Evolutionary conservation across 2,113 vertebrate genomes (phyloP).

Genomic region (Euleptes europaea): DNA sequence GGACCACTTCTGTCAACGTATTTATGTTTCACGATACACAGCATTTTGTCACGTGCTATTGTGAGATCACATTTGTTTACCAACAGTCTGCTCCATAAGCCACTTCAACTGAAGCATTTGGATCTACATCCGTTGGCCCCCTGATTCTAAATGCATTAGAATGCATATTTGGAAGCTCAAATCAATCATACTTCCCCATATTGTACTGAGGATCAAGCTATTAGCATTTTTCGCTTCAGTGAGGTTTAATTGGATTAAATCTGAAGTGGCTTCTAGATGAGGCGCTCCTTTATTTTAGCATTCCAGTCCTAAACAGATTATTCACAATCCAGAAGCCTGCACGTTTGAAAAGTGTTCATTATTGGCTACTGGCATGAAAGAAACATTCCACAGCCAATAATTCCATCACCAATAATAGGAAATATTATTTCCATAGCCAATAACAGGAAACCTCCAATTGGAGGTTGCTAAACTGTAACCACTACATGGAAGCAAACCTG

Average conservation of each 20-base stretch:
- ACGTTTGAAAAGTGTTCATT: background rate
- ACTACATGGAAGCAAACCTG: background rate
- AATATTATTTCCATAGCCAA: no score
- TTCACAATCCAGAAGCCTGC: background rate
- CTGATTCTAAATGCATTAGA: background rate
- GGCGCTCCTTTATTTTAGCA: background rate
- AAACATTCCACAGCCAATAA: background rate
- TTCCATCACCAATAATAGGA: no score
- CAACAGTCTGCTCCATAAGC: background rate
- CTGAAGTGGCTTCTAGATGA: background rate
- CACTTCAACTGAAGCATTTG: background rate
- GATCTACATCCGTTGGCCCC: background rate
- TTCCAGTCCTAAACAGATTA: constrained; percentile 30
- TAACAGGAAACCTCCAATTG: background rate
- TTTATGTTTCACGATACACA: background rate
- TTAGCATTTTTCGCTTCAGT: constrained; percentile 17
- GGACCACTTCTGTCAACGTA: background rate
- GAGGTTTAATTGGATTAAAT: constrained; percentile 12
- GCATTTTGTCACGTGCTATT: background rate
- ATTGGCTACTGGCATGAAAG: background rate
- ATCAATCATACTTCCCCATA: background rate
- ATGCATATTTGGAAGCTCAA: background rate
- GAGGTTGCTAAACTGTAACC: background rate
- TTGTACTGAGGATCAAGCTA: background rate
- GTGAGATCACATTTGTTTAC: background rate